These are phyloP conservation scores for Grallaria varia DNA, from an alignment of 2,113 vertebrate species.

Conservation along the genomic window DNA sequence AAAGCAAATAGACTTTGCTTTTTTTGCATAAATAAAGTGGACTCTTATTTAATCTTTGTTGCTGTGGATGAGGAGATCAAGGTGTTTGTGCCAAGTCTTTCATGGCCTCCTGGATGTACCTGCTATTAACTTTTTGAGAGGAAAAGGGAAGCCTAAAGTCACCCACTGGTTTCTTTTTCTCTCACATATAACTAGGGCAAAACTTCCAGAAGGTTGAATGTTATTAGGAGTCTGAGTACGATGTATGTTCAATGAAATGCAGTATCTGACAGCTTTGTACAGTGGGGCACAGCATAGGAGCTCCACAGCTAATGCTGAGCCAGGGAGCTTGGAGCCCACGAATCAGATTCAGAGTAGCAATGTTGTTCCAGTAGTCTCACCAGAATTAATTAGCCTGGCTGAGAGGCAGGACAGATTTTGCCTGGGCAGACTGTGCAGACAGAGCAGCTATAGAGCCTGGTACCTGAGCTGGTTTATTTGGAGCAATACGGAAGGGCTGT, in stretches of 20 bases:
- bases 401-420: slow-evolving; percentile 17
- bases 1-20: slow-evolving; percentile 52
- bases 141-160: background rate
- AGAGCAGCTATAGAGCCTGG: background rate
- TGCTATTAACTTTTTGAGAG: slow-evolving; percentile 31
- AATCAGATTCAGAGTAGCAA: accelerated
- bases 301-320: background rate
- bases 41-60: slow-evolving; percentile 56
- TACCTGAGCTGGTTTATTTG: background rate
- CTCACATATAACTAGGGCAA: background rate
- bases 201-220: background rate
- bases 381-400: slow-evolving; percentile 28
- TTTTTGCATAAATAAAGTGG: slow-evolving; percentile 44
- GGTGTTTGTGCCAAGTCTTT: slow-evolving; percentile 7
- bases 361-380: background rate
- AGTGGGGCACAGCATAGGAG: accelerated
- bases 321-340: background rate
- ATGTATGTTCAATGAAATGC: background rate
- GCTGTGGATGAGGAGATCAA: background rate
- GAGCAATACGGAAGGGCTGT: background rate
- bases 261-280: background rate
- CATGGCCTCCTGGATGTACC: background rate
- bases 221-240: background rate
- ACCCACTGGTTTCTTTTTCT: background rate
- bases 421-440: background rate